Percentiles rank a stretch among this genome's conserved stretches.
Conservation (phyloP, 2,888 invertebrate species). For the Siphonodentalium dalli region DNA sequence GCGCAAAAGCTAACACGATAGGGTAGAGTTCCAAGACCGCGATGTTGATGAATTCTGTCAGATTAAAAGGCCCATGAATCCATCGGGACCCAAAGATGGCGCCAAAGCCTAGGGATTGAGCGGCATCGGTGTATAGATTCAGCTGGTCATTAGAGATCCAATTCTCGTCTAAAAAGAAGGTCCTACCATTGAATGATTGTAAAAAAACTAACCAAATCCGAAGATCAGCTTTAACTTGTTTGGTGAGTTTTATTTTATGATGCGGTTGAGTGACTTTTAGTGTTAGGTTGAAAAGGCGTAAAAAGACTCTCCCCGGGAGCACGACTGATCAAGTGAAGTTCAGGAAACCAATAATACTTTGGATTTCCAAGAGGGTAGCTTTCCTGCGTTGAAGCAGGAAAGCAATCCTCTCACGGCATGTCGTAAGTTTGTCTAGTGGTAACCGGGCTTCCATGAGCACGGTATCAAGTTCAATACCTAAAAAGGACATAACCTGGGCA, state of each 20-base stretch:
- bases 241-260: not conserved
- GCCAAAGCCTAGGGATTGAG: conserved; percentile 3
- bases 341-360: conserved; percentile 2
- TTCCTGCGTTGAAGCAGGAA: not conserved
- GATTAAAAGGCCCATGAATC: conserved; percentile 1
- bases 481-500: not conserved
- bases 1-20: not conserved
- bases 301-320: conserved; percentile 3
- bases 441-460: not conserved
- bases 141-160: not conserved
- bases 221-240: conserved; percentile 4
- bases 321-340: conserved; percentile 12
- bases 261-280: not conserved
- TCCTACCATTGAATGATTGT: conserved; percentile 2
- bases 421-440: conserved; percentile 1
- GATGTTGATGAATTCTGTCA: not conserved
- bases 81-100: not conserved
- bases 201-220: conserved; percentile 1
- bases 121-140: conserved; percentile 5
- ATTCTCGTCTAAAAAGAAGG: conserved; percentile 3
- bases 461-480: conserved; percentile 4
- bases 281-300: conserved; percentile 5
- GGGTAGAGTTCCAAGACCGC: conserved; percentile 6
- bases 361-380: not conserved
- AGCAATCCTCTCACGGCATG: not conserved